Evolutionary conservation across 1,140 invertebrate species (phyloP), one percentile per base, ranked within the genome.

Genomic region (Drosophila pseudoobscura): DNA sequence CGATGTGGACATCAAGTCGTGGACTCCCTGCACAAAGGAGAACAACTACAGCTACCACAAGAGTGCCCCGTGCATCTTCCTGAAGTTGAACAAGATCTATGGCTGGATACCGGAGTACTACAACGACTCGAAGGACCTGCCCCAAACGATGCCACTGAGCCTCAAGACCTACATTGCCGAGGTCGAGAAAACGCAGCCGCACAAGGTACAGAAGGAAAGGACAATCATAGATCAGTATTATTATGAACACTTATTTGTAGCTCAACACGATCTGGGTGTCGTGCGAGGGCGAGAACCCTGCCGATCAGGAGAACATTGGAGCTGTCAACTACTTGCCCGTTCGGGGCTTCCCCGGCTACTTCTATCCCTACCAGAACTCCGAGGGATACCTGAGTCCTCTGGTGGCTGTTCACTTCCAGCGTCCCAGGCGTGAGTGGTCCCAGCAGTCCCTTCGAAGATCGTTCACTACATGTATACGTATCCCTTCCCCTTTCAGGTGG

Each of bases 271-370:
- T 98, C 58, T 98, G 96, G 96, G 94, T 98, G 3, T 96, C 96
- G 2, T 98, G 97, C 84, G 94, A 96, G 80, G 96, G 97, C 55
- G 97, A 98, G 93, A 97, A 96, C 91, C 96, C 97, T 3, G 96
- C 96, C 9, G 97, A 98, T 91, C 93, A 95, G 65, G 97, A 98
- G 92, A 96, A 97, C 85, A 95, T 98, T 79, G 97, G 97, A 1
- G 94, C 94, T 0, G 92, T 98, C 49, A 92, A 93, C 1, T 97
- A 97, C 92, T 93, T 94, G 78, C 96, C 96, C 0, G 91, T 93
- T 59, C 94, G 93, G 55, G 96, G 96, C 44, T 97, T 97, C 83
- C 96, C 96, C 6, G 96, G 95, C 13, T 97, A 95, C 82, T 97
- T 95, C 91, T 97, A 96, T 92, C 96, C 96, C 1, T 97, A 95